These are phyloP conservation scores for Scaptomyza hsui DNA, from an alignment of 1,140 invertebrate genomes.

Conservation along the genomic window DNA sequence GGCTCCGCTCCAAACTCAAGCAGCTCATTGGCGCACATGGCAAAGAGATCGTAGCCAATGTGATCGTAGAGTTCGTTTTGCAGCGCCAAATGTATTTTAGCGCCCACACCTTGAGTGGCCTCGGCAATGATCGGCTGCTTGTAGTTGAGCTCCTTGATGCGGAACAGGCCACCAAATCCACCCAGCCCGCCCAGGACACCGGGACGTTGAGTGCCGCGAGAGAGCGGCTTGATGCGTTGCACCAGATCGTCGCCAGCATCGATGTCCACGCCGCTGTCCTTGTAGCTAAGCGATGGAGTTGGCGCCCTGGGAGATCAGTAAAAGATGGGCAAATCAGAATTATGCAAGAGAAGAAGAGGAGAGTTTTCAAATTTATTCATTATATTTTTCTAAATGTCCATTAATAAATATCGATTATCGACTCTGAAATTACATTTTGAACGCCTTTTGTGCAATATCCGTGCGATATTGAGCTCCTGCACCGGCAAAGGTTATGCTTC, in stretches of 20 bases:
- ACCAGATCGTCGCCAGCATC: constrained; percentile 94
- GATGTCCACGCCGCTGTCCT: constrained; percentile 96
- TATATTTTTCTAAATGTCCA: too few species aligned
- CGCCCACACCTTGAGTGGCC: constrained; percentile 96
- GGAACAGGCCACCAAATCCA: constrained; percentile 97
- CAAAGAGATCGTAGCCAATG: constrained; percentile 97
- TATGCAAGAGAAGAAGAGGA: neutral
- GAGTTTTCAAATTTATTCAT: too few species aligned
- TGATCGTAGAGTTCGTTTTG: constrained; percentile 91
- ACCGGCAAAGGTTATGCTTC: constrained; percentile 92
- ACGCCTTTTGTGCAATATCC: constrained; percentile 95
- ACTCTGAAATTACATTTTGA: constrained; percentile 91
- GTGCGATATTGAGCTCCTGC: constrained; percentile 89
- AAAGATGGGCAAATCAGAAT: neutral
- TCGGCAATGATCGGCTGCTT: constrained; percentile 94
- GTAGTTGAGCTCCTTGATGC: constrained; percentile 87
- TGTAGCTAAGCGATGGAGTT: constrained; percentile 90
- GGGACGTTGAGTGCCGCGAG: constrained; percentile 87
- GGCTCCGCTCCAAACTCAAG: constrained; percentile 97
- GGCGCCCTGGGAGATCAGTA: constrained; percentile 69
- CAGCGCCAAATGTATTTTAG: constrained; percentile 96
- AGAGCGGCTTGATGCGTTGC: constrained; percentile 91
- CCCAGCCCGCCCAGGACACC: constrained; percentile 94
- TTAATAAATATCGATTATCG: too few species aligned
- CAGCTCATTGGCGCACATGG: constrained; percentile 99